Base-by-base conservation (phyloP, 2,113 vertebrate genomes). In the Eclectus roratus region DNA sequence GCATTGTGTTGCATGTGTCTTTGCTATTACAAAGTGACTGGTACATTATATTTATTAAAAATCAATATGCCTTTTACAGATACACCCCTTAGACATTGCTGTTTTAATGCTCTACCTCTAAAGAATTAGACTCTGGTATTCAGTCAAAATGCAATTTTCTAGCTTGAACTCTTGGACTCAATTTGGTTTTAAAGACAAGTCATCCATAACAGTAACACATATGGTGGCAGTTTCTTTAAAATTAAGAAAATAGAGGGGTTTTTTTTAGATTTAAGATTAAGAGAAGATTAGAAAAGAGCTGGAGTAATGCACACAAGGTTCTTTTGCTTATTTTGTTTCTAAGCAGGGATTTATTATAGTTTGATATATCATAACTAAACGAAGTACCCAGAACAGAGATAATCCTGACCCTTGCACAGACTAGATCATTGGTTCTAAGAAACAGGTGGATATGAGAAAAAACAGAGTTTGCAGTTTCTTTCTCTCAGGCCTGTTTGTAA, bases 21-120 rank as follows among this genome's bases (percentile, higher is more conserved):
- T 39, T 71, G 55, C n/a, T 78, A n/a, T 82, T 89, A 31, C 44
- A 66, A 90, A 95, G 46, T 66, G 60, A 85, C 77, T 74, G 65
- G 50, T 89, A 44, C 8, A 41, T 41, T 80, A 29, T 74, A 94
- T 89, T 80, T 93, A 86, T 92, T 84, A 86, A 94, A 95, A 92
- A 95, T 95, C 96, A 88, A 93, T 95, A 55, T 43, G 11, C n/a
- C 27, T 91, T 80, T 93, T 86, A 89, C 41, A 85, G 88, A 90
- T 64, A 77, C 65, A 86, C 84, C 56, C 64, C 33, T 46, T 53
- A 84, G 80, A 74, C 33, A 69, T 58, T 77, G 43, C 46, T 60
- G n/a, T 49, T 80, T 80, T 93, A 94, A 94, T 90, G 68, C 35
- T 66, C 83, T 81, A 1, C 53, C 69, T 84, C 56, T 86, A 43